Base-by-base conservation (phyloP, 2,113 vertebrate species). In the Poicephalus meyeri region DNA sequence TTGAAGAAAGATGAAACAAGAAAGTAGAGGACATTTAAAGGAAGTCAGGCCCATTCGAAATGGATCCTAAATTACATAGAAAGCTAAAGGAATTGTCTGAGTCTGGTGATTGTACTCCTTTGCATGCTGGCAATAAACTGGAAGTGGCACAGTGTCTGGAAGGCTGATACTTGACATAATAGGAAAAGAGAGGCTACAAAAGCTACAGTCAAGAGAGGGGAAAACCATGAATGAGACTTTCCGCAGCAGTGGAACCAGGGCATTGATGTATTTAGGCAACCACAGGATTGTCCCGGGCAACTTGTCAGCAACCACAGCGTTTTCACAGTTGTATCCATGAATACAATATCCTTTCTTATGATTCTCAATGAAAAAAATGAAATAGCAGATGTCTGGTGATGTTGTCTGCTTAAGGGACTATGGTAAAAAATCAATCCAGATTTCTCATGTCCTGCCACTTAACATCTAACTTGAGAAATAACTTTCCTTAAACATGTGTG, bases 231-330 rank as follows among this genome's bases (percentile, higher is more conserved):
- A 88, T 80, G 78, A 88, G 46, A 61, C 94, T 93, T 97, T 88
- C 93, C 8, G 3, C 46, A 73, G 23, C 5, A 7, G 73, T 85
- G 58, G n/a, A 91, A 87, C 31, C 41, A 76, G 81, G 39, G 15
- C 42, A 73, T 9, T 11, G 12, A 29, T 96, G 37, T 63, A 24
- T 86, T 93, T 63, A 70, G 42, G 55, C 53, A 88, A 49, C 91
- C 95, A 87, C 84, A 91, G 89, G 89, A 95, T 91, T 96, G 85
- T 93, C 49, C 74, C 29, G 79, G 87, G 81, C 78, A 95, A 19
- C 79, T 89, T 95, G 73, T 91, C 81, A 94, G 78, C 31, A 94
- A 7, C 93, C 74, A 65, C 87, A 70, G 18, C 68, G 41, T 88
- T 95, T 97, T 94, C 70, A 65, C 47, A 70, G 70, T 93, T 93